Conservation (phyloP, 2,113 vertebrate species). For the Blennius ocellaris region DNA sequence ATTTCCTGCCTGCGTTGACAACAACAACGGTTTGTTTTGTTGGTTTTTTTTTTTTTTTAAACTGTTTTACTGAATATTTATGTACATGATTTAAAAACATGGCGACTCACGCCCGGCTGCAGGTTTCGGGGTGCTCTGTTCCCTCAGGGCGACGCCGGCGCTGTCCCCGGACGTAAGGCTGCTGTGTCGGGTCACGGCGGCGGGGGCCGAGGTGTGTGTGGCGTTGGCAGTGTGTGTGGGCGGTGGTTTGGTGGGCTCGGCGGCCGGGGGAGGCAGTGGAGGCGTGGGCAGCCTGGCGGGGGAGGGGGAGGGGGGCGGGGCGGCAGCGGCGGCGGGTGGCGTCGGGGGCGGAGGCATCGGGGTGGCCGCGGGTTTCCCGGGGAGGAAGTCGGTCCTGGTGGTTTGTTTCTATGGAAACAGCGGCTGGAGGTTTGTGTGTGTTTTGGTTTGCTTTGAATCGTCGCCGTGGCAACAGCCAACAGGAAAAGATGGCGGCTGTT, state of each 20-base stretch:
- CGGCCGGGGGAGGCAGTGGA: constrained; percentile 76
- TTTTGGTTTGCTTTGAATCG: too few relatives aligned
- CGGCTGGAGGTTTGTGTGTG: constrained; percentile 68
- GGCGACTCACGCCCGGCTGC: constrained; percentile 62
- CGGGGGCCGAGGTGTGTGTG: too few relatives aligned
- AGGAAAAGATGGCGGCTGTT: background rate
- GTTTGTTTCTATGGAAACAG: constrained; percentile 87
- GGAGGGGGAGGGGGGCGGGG: constrained; percentile 70
- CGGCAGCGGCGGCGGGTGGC: constrained; percentile 44
- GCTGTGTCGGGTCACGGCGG: constrained; percentile 81
- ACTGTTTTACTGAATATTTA: too few relatives aligned
- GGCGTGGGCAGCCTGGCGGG: constrained; percentile 74
- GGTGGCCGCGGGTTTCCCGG: constrained; percentile 57
- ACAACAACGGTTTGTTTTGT: too few relatives aligned
- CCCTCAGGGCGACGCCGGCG: constrained; percentile 79
- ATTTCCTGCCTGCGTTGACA: constrained; percentile 87
- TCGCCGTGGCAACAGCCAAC: too few relatives aligned
- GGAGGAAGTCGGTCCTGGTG: constrained; percentile 78
- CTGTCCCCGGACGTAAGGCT: constrained; percentile 84
- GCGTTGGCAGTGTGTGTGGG: constrained; percentile 36
- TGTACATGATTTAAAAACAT: too few relatives aligned
- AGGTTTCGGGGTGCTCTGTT: constrained; percentile 81
- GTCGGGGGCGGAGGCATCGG: constrained; percentile 66
- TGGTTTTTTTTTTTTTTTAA: too few relatives aligned
- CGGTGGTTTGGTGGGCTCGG: constrained; percentile 49